phyloP scores from a whole-genome alignment of 1,140 invertebrate species.

The Trichoplusia ni region DNA sequence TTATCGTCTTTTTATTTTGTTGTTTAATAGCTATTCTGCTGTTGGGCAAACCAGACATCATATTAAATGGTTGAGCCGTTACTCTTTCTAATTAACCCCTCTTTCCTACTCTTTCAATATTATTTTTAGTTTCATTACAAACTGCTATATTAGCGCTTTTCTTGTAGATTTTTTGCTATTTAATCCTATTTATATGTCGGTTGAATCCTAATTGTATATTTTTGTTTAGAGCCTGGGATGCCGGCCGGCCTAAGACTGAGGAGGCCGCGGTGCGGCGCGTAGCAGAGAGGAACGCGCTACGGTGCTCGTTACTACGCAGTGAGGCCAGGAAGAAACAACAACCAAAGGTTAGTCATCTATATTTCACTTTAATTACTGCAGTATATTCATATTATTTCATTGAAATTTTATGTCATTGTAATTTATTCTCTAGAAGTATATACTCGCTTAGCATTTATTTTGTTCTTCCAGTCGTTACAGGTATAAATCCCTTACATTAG shows the following conservation, averaged over 20 bases:
- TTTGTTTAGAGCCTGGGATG: conserved; percentile 65
- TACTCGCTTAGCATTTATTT: no score
- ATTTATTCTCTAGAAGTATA: no score
- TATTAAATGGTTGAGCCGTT: no score
- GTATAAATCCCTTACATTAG: no score
- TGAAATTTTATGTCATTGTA: not conserved
- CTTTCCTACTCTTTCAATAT: not conserved
- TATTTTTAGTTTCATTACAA: not conserved
- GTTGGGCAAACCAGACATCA: no score
- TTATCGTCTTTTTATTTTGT: no score
- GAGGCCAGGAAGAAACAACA: conserved; percentile 74
- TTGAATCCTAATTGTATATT: not conserved
- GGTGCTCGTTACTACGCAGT: conserved; percentile 68
- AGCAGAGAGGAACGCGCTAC: conserved; percentile 69
- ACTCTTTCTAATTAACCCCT: no score
- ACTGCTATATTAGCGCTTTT: not conserved
- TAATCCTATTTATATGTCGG: not conserved
- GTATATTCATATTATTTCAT: not conserved
- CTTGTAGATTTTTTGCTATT: not conserved
- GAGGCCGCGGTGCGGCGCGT: conserved; percentile 69
- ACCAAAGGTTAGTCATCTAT: conserved; percentile 55
- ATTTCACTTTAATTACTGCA: no score
- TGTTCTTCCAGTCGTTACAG: no score
- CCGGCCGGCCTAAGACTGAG: conserved; percentile 66
- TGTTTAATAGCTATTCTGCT: no score